These are phyloP conservation scores for Brachionus paranguensis DNA, from an alignment of 1,140 invertebrate genomes.

Conservation along the genomic window DNA sequence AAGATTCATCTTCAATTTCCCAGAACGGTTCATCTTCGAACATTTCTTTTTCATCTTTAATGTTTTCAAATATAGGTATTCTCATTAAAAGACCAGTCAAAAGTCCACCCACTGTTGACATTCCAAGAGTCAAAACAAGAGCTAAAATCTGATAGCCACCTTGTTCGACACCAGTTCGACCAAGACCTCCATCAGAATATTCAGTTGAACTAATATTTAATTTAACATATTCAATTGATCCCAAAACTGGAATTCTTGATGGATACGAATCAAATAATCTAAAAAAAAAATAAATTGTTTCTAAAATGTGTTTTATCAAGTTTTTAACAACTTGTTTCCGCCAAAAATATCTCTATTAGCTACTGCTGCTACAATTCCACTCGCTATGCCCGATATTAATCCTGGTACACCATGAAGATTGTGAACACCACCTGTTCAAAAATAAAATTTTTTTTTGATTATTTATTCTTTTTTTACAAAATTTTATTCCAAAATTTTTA, in stretches of 20 bases:
- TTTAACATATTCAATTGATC: slow-evolving; percentile 46
- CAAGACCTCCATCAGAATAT: slow-evolving; percentile 56
- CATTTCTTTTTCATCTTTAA: not conserved
- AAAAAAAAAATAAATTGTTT: not conserved
- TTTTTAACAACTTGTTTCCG: not conserved
- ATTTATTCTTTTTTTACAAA: not conserved
- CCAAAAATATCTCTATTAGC: slow-evolving; percentile 41
- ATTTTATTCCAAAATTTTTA: not conserved
- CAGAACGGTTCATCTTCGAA: slow-evolving; percentile 33
- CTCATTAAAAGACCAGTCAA: slow-evolving; percentile 65
- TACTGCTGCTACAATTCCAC: slow-evolving; percentile 67
- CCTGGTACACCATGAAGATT: slow-evolving; percentile 94
- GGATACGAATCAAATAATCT: slow-evolving; percentile 59
- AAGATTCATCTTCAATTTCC: not conserved
- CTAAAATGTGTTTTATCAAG: not conserved
- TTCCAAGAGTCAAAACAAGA: slow-evolving; percentile 64
- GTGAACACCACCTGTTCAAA: slow-evolving; percentile 66
- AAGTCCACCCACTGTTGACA: slow-evolving; percentile 68
- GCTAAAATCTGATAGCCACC: slow-evolving; percentile 71
- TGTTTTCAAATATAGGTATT: not conserved
- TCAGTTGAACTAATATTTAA: slow-evolving; percentile 43
- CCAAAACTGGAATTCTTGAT: slow-evolving; percentile 54
- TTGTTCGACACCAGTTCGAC: slow-evolving; percentile 65
- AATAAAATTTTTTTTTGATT: not conserved
- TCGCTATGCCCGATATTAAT: slow-evolving; percentile 71